Percentiles rank a stretch among this genome's conserved stretches.
These are phyloP conservation scores for Heteropelma amictum DNA, from an alignment of 2,888 invertebrate species.

Conservation along the genomic window DNA sequence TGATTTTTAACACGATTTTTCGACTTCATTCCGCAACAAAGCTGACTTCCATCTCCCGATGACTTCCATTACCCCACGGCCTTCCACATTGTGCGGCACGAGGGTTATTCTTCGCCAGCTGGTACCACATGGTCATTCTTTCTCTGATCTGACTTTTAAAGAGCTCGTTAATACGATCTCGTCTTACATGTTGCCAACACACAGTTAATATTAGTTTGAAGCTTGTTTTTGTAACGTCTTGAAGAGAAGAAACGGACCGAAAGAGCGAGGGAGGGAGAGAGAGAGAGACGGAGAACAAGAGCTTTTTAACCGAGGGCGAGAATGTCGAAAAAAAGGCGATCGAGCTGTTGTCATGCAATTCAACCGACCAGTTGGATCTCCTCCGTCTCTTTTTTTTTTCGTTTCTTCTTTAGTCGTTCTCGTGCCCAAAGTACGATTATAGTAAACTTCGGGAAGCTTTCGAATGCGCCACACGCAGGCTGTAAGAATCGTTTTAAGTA, in stretches of 20 bases:
- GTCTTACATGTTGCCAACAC: conserved; percentile 75
- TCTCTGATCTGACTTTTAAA: conserved; percentile 73
- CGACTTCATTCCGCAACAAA: conserved; percentile 6
- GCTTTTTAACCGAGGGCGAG: not conserved
- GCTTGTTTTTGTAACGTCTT: conserved; percentile 74
- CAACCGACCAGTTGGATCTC: too few relatives aligned
- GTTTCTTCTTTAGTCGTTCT: not conserved
- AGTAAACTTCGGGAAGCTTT: not conserved
- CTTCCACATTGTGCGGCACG: conserved; percentile 21
- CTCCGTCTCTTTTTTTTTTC: conserved; percentile 3
- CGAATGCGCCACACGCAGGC: conserved; percentile 38
- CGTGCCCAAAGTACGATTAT: conserved; percentile 21
- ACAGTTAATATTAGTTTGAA: conserved; percentile 77
- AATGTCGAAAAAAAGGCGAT: conserved; percentile 10
- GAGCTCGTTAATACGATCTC: conserved; percentile 76
- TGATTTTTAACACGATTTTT: not conserved
- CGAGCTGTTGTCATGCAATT: too few relatives aligned
- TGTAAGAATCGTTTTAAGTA: conserved; percentile 40
- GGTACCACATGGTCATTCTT: conserved; percentile 74
- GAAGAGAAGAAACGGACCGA: conserved; percentile 9
- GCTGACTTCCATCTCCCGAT: not conserved
- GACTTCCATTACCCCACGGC: conserved; percentile 4
- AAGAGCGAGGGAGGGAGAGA: not conserved
- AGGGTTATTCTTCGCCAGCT: conserved; percentile 70
- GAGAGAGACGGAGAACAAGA: not conserved